Percentiles rank a stretch among this genome's conserved stretches.
phyloP scores from a whole-genome alignment of 2,113 vertebrate genomes.

The Albula goreensis region DNA sequence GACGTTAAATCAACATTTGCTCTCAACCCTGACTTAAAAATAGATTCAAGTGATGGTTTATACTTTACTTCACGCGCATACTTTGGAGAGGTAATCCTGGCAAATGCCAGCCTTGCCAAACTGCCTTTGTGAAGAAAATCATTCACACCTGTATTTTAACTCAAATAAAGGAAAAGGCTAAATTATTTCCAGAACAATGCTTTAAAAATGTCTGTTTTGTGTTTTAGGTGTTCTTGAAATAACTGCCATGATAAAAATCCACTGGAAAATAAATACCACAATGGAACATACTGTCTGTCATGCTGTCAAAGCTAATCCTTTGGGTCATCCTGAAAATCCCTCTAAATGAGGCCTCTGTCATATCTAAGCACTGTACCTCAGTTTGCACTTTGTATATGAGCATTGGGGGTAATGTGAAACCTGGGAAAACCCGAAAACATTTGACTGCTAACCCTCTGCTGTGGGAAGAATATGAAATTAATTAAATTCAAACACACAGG shows the following conservation, averaged over 20 bases:
- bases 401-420: neutral
- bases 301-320: neutral
- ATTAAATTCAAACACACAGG: too few relatives aligned
- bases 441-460: neutral
- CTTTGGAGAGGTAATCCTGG: too few relatives aligned
- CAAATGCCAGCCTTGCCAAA: too few relatives aligned
- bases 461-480: too few relatives aligned
- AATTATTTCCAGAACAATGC: neutral
- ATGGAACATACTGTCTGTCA: neutral
- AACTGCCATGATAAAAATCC: neutral
- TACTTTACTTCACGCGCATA: too few relatives aligned
- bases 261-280: neutral
- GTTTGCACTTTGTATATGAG: neutral
- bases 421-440: neutral
- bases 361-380: neutral
- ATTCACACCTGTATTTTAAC: neutral
- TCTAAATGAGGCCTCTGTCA: neutral
- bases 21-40: too few relatives aligned
- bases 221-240: neutral
- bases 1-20: too few relatives aligned
- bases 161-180: neutral
- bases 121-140: too few relatives aligned
- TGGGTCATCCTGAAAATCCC: neutral
- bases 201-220: neutral
- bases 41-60: too few relatives aligned